phyloP scores from a whole-genome alignment of 1,140 invertebrate species.

The Macrotrachela quadricornifera region DNA sequence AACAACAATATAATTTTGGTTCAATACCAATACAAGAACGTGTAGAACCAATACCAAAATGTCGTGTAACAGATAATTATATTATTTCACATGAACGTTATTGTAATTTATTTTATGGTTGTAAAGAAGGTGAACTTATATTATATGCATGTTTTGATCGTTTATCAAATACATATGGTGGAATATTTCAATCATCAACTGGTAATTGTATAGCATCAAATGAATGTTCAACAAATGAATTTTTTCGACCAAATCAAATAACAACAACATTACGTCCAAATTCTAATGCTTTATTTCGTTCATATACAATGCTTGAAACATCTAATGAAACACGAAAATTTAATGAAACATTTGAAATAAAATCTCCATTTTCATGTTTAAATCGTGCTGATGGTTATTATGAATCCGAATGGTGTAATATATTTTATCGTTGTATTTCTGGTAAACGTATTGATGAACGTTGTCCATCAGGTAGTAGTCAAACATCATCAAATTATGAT shows the following conservation, averaged over 20 bases:
- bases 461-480: not conserved
- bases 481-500: not conserved
- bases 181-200: not conserved
- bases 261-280: too few relatives aligned
- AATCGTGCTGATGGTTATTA: conserved; percentile 6
- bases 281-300: too few relatives aligned
- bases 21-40: not conserved
- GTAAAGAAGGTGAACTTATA: not conserved
- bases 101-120: conserved; percentile 7
- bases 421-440: conserved; percentile 5
- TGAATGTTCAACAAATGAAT: too few relatives aligned
- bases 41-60: not conserved
- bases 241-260: too few relatives aligned
- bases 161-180: not conserved
- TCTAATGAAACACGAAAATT: too few relatives aligned
- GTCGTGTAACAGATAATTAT: not conserved
- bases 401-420: conserved; percentile 10
- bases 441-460: conserved; percentile 6
- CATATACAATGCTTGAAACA: too few relatives aligned
- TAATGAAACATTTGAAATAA: conserved; percentile 1
- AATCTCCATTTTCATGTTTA: conserved; percentile 3
- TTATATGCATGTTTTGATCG: conserved; percentile 3
- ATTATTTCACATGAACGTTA: not conserved
- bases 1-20: not conserved
- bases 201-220: not conserved